Conservation (phyloP, 1,140 invertebrate genomes). For the Geopemphigus sp. region DNA sequence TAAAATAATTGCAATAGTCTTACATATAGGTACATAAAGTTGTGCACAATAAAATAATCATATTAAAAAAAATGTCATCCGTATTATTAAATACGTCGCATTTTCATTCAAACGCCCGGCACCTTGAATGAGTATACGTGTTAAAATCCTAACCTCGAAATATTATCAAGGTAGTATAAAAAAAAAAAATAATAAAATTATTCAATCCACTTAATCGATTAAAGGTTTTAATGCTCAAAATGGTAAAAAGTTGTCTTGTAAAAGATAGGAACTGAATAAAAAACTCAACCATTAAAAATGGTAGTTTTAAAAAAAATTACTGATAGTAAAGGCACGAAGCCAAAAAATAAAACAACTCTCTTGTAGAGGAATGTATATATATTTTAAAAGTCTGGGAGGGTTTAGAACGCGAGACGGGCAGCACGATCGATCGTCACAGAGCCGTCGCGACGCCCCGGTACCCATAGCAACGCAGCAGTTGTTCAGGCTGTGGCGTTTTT, state of each 20-base stretch:
- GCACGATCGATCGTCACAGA: constrained; percentile 31
- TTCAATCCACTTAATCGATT: not conserved
- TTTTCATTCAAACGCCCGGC: not conserved
- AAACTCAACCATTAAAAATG: not conserved
- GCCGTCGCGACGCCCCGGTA: constrained; percentile 44
- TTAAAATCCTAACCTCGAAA: not conserved
- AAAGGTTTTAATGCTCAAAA: not conserved
- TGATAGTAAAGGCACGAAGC: not conserved
- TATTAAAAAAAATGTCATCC: too few relatives aligned
- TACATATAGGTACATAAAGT: too few relatives aligned
- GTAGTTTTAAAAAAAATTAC: not conserved
- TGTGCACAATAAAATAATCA: too few relatives aligned
- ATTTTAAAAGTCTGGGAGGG: not conserved
- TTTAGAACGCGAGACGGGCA: constrained; percentile 7
- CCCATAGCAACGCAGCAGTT: constrained; percentile 38
- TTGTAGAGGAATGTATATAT: not conserved
- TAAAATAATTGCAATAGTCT: too few relatives aligned
- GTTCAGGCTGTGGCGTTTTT: not conserved
- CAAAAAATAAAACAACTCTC: constrained; percentile 24
- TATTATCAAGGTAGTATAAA: not conserved
- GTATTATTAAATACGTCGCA: too few relatives aligned
- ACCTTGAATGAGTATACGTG: not conserved
- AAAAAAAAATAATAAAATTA: not conserved
- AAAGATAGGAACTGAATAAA: not conserved
- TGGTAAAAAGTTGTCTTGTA: not conserved